Evolutionary conservation across 2,888 invertebrate species (phyloP).

Genomic region (Polia nebulosa): DNA sequence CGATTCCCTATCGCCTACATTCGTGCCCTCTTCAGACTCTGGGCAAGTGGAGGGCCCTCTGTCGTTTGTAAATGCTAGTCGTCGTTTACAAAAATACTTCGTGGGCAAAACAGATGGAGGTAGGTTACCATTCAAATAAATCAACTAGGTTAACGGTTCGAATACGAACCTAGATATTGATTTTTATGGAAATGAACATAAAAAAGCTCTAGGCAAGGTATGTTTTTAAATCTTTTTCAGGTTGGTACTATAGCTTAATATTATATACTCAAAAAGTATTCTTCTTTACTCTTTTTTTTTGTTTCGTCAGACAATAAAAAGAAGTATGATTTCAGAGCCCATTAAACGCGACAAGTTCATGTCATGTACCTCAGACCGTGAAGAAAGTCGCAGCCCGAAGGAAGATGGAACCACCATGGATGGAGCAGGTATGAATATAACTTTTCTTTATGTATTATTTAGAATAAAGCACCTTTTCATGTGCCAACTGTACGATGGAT

Average conservation of each 20-base stretch:
- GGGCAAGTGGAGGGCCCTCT: neutral
- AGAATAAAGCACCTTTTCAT: neutral
- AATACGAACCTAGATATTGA: conserved; percentile 5
- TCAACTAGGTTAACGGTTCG: conserved; percentile 3
- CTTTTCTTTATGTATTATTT: neutral
- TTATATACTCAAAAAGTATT: conserved; percentile 21
- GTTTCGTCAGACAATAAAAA: conserved; percentile 57
- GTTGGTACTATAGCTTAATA: neutral
- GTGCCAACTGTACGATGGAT: neutral
- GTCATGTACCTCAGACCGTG: conserved; percentile 15
- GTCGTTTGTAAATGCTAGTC: conserved; percentile 6
- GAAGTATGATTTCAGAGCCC: conserved; percentile 55
- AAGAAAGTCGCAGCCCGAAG: conserved; percentile 69
- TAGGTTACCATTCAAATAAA: conserved; percentile 1
- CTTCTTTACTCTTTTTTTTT: conserved; percentile 38
- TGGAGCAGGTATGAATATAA: conserved; percentile 87
- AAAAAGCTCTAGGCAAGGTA: conserved; percentile 45
- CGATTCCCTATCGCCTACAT: neutral
- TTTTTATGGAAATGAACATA: conserved; percentile 11
- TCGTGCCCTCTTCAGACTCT: conserved; percentile 3
- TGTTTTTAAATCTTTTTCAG: conserved; percentile 27
- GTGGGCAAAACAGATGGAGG: neutral
- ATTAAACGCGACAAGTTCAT: conserved; percentile 15
- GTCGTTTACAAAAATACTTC: conserved; percentile 12
- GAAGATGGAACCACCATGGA: conserved; percentile 92